Conservation (phyloP, 1,140 invertebrate genomes). For the Asbolus verrucosus region DNA sequence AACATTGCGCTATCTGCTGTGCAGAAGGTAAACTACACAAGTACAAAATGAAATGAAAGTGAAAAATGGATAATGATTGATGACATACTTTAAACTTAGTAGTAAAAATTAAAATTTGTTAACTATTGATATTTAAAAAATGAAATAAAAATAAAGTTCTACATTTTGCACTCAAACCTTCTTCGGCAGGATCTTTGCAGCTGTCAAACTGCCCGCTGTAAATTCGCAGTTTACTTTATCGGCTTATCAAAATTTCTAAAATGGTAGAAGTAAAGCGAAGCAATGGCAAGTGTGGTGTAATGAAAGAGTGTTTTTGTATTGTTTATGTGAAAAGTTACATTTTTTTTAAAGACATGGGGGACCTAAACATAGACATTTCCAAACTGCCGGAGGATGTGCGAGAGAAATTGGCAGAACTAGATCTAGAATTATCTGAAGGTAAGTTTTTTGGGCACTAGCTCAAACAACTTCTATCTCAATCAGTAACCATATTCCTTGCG, state of each 20-base stretch:
- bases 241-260: slow-evolving; percentile 38
- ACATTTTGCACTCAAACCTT: too few relatives aligned
- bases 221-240: slow-evolving; percentile 1
- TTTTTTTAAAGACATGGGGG: slow-evolving; percentile 68
- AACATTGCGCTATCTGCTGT: too few relatives aligned
- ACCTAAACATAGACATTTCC: slow-evolving; percentile 75
- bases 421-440: slow-evolving; percentile 96
- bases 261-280: slow-evolving; percentile 43
- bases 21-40: too few relatives aligned
- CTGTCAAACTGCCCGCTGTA: slow-evolving; percentile 11
- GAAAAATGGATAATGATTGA: too few relatives aligned
- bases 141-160: not conserved
- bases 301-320: slow-evolving; percentile 43
- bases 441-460: slow-evolving; percentile 62
- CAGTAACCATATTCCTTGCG: not conserved
- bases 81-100: too few relatives aligned
- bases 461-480: slow-evolving; percentile 8
- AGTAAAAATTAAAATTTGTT: too few relatives aligned
- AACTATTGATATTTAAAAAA: too few relatives aligned
- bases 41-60: too few relatives aligned
- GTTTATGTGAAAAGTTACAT: slow-evolving; percentile 49
- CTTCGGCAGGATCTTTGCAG: too few relatives aligned
- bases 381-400: slow-evolving; percentile 85
- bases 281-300: slow-evolving; percentile 48
- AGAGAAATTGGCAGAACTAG: slow-evolving; percentile 92